These are phyloP conservation scores for Thysanoteuthis rhombus DNA, from an alignment of 2,888 invertebrate genomes.

Conservation along the genomic window DNA sequence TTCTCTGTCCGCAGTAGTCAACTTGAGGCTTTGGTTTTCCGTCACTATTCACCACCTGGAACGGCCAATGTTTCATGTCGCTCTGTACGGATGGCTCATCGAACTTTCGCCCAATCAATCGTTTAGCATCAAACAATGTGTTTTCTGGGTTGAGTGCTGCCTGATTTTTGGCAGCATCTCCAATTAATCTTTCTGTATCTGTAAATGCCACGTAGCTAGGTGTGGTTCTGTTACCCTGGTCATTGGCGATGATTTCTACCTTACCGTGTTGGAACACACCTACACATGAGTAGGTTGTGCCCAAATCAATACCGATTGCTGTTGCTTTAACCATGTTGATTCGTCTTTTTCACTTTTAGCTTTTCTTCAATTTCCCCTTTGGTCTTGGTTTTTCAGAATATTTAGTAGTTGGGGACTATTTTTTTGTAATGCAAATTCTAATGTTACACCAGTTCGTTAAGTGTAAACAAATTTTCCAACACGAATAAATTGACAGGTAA, in stretches of 20 bases:
- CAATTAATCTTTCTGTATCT: slow-evolving; percentile 70
- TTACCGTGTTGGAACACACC: slow-evolving; percentile 70
- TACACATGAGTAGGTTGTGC: slow-evolving; percentile 81
- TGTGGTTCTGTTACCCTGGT: slow-evolving; percentile 77
- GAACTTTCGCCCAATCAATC: slow-evolving; percentile 62
- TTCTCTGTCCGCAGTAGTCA: slow-evolving; percentile 80
- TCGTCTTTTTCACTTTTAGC: background rate
- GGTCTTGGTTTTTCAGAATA: no score
- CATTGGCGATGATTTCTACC: slow-evolving; percentile 71
- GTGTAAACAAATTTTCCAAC: no score
- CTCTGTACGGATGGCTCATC: slow-evolving; percentile 56
- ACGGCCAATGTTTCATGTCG: slow-evolving; percentile 64
- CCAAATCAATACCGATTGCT: slow-evolving; percentile 87
- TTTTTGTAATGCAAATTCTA: no score
- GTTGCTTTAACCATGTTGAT: slow-evolving; percentile 43
- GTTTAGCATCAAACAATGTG: slow-evolving; percentile 72
- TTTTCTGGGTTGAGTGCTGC: slow-evolving; percentile 78
- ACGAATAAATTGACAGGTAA: no score
- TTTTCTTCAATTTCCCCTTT: background rate
- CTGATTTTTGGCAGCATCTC: slow-evolving; percentile 71
- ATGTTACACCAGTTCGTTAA: no score
- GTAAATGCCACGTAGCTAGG: slow-evolving; percentile 81
- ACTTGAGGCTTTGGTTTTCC: slow-evolving; percentile 62
- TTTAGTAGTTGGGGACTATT: no score
- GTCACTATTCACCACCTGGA: slow-evolving; percentile 52